These are phyloP conservation scores for Bombus pascuorum DNA, from an alignment of 1,140 invertebrate genomes.

Conservation along the genomic window DNA sequence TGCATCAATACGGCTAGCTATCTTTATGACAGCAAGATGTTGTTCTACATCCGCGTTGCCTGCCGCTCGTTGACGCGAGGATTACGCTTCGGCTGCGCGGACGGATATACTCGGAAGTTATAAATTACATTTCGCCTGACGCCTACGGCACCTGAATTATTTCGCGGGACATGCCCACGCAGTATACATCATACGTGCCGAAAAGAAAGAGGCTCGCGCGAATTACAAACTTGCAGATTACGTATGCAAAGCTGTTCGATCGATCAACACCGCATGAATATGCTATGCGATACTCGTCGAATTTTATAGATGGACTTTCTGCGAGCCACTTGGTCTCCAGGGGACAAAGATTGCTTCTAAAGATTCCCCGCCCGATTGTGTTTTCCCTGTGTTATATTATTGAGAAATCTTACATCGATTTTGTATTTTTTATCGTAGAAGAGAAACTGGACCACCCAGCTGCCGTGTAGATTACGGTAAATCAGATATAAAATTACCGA, in stretches of 20 bases:
- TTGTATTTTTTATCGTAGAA: too few species aligned
- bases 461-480: too few species aligned
- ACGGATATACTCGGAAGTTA: conserved; percentile 12
- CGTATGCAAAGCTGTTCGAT: background rate
- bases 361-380: too few species aligned
- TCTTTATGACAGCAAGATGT: conserved; percentile 56
- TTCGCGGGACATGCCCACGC: background rate
- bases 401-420: too few species aligned
- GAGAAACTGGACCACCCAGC: too few species aligned
- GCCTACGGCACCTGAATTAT: background rate
- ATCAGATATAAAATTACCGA: too few species aligned
- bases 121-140: conserved; percentile 47
- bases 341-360: too few species aligned
- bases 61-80: background rate
- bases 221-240: background rate
- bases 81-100: conserved; percentile 2
- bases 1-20: conserved; percentile 32
- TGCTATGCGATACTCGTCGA: background rate
- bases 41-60: conserved; percentile 28
- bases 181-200: background rate
- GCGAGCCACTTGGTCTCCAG: background rate
- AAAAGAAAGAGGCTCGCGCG: background rate
- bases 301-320: background rate
- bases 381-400: too few species aligned
- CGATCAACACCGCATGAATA: background rate